Evolutionary conservation across 2,888 invertebrate genomes (phyloP).

Genomic region (Bugula neritina): DNA sequence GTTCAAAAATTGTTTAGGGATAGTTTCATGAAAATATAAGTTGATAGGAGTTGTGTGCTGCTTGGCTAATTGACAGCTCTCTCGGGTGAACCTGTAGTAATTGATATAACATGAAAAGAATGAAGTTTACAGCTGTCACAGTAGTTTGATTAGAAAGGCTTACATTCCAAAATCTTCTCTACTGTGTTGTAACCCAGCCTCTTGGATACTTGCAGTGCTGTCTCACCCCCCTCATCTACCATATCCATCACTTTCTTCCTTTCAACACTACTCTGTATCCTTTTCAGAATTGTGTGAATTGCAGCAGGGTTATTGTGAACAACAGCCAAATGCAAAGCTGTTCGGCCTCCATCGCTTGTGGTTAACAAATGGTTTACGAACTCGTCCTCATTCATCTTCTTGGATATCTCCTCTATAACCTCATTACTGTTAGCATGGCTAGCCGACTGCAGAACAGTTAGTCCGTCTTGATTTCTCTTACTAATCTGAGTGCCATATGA

Average conservation of each 20-base stretch:
- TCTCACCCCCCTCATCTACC: not conserved
- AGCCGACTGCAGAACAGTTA: not conserved
- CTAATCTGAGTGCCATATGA: not conserved
- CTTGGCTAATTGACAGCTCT: no score
- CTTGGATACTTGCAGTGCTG: not conserved
- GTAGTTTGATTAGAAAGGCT: no score
- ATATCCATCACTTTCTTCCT: not conserved
- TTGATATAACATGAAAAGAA: no score
- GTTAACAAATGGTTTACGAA: not conserved
- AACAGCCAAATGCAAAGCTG: not conserved
- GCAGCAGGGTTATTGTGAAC: not conserved
- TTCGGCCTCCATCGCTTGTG: not conserved
- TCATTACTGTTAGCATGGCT: not conserved
- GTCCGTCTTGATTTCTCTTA: not conserved
- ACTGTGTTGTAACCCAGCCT: not conserved
- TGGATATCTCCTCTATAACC: conserved; percentile 3
- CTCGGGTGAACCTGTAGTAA: no score
- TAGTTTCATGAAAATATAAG: no score
- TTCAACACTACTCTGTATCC: not conserved
- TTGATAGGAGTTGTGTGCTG: no score
- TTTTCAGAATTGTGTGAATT: conserved; percentile 8
- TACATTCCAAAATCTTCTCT: not conserved
- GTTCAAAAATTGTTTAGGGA: no score
- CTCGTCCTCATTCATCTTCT: not conserved
- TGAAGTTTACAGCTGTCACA: no score